These are phyloP conservation scores for Littorina saxatilis DNA, from an alignment of 1,140 invertebrate species.

Conservation along the genomic window DNA sequence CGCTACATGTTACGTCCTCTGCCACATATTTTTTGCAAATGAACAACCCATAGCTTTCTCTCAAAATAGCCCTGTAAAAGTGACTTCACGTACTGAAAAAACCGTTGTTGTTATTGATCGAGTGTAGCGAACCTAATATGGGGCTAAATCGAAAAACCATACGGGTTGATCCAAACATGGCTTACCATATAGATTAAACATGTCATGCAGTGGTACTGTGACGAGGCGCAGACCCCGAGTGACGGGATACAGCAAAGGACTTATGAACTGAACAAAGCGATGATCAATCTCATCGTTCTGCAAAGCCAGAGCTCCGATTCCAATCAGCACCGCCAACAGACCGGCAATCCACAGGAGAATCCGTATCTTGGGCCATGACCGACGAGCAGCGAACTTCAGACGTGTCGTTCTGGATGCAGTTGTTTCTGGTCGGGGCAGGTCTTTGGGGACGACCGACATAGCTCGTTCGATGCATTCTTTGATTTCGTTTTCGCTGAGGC, in stretches of 20 bases:
- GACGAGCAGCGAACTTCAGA: not conserved
- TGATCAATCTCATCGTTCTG: conserved; percentile 7
- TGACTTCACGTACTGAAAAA: no score
- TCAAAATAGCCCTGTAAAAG: no score
- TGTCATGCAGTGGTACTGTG: not conserved
- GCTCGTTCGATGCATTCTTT: conserved; percentile 11
- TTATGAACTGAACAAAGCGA: not conserved
- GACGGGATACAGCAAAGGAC: not conserved
- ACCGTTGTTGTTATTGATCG: no score
- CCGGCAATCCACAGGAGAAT: not conserved
- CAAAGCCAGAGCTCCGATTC: not conserved
- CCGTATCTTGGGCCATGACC: not conserved
- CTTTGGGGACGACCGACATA: not conserved
- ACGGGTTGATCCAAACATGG: not conserved
- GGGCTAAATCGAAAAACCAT: not conserved
- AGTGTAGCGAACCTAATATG: not conserved
- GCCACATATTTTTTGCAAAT: no score
- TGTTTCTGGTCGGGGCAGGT: not conserved
- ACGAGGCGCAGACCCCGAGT: not conserved
- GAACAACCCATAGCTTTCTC: no score
- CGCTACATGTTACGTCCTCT: not conserved
- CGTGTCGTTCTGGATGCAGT: not conserved
- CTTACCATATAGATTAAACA: conserved; percentile 1
- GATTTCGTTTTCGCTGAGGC: conserved; percentile 1
- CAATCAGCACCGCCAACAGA: not conserved